These are phyloP conservation scores for Araneus ventricosus DNA, from an alignment of 1,140 invertebrate species.

Conservation along the genomic window DNA sequence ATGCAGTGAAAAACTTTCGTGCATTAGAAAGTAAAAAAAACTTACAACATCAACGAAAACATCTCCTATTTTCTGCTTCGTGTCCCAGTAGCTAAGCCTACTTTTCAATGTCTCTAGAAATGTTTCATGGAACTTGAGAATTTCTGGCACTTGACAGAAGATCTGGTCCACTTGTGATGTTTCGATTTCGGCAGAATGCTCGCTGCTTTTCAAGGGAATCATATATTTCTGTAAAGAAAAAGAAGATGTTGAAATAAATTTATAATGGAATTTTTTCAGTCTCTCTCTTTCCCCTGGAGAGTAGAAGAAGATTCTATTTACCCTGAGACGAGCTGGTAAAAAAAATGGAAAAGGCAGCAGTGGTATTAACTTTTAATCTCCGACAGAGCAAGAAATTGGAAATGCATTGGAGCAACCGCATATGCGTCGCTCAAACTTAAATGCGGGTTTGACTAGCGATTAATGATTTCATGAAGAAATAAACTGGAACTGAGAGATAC, in stretches of 20 bases:
- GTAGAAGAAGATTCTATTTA: too few relatives aligned
- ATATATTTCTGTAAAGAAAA: constrained; percentile 90
- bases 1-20: neutral
- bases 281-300: too few relatives aligned
- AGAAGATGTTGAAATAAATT: neutral
- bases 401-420: neutral
- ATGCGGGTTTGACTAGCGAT: neutral
- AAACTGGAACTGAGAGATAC: too few relatives aligned
- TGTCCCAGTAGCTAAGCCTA: constrained; percentile 92
- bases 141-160: constrained; percentile 89
- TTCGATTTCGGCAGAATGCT: constrained; percentile 91
- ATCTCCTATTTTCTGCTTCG: constrained; percentile 91
- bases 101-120: constrained; percentile 91
- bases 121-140: constrained; percentile 92
- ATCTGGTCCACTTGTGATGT: constrained; percentile 83
- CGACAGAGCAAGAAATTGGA: neutral
- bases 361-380: neutral
- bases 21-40: neutral
- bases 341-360: neutral
- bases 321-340: too few relatives aligned
- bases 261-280: neutral
- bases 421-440: neutral
- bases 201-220: constrained; percentile 91
- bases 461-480: too few relatives aligned
- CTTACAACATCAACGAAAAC: constrained; percentile 93